A percentile compares a stretch with the other conserved stretches of the same genome.
Evolutionary conservation across 2,888 invertebrate genomes (phyloP).

Genomic region (Raillietiella orientalis): DNA sequence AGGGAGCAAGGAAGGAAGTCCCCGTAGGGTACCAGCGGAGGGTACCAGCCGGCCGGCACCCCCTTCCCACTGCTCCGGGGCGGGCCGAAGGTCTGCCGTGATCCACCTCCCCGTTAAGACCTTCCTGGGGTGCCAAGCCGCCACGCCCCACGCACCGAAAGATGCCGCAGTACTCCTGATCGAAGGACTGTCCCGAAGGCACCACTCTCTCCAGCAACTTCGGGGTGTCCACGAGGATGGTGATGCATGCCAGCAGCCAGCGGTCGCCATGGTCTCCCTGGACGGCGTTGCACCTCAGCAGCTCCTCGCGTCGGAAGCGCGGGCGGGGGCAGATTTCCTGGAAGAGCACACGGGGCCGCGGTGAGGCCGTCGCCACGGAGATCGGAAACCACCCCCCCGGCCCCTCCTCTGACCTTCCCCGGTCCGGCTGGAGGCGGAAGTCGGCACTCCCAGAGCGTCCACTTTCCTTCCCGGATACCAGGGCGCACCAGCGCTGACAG

Average conservation of each 20-base stretch:
- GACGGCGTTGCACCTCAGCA: conserved; percentile 18
- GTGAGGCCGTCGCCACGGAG: too few relatives aligned
- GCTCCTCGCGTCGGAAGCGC: conserved; percentile 18
- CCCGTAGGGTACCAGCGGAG: too few relatives aligned
- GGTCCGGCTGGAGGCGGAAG: too few relatives aligned
- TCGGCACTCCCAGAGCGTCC: too few relatives aligned
- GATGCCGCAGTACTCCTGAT: conserved; percentile 24
- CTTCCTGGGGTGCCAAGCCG: too few relatives aligned
- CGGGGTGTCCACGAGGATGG: conserved; percentile 28
- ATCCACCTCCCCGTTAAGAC: too few relatives aligned
- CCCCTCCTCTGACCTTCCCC: too few relatives aligned
- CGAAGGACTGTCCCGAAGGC: conserved; percentile 28
- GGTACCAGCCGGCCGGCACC: neutral
- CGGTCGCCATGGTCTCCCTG: conserved; percentile 22
- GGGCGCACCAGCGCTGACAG: too few relatives aligned
- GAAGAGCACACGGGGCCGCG: conserved; percentile 8
- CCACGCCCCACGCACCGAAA: conserved; percentile 29
- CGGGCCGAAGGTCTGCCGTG: too few relatives aligned
- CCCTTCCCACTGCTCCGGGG: too few relatives aligned
- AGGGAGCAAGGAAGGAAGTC: conserved; percentile 1
- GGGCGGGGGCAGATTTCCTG: conserved; percentile 32
- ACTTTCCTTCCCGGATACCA: too few relatives aligned
- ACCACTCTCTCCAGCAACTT: conserved; percentile 28
- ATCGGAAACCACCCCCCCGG: too few relatives aligned
- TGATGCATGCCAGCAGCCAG: conserved; percentile 26